Evolutionary conservation across 1,140 invertebrate species (phyloP).

Genomic region (Drosophila aff.): DNA sequence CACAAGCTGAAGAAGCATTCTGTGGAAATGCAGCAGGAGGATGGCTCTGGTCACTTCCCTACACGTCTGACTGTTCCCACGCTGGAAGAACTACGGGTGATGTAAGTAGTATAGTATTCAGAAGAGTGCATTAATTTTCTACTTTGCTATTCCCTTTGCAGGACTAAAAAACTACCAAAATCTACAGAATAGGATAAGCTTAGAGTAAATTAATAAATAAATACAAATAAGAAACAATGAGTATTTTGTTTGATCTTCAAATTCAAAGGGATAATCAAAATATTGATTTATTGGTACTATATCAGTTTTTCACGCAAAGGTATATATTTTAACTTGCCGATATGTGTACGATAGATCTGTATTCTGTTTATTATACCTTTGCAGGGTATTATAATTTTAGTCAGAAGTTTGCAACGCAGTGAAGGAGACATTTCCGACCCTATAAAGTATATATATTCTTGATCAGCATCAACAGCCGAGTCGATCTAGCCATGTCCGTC

Average conservation of each 20-base stretch:
- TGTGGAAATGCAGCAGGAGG: conserved; percentile 73
- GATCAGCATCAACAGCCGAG: no score
- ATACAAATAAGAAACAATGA: background rate
- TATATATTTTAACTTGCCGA: no score
- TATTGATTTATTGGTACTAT: background rate
- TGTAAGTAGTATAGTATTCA: conserved; percentile 32
- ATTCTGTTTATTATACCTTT: no score
- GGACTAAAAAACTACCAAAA: conserved; percentile 63
- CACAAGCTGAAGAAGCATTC: conserved; percentile 86
- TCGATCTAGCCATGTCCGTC: no score
- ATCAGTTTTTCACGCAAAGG: no score
- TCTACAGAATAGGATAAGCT: conserved; percentile 1
- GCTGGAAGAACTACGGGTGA: conserved; percentile 56
- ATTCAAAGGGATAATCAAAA: background rate
- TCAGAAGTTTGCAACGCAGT: no score
- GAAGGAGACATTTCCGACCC: no score
- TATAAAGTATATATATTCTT: no score
- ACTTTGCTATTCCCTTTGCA: conserved; percentile 2
- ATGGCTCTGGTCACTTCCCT: conserved; percentile 5
- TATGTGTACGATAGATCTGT: no score
- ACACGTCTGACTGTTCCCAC: conserved; percentile 58
- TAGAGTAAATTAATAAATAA: background rate
- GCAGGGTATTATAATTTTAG: no score
- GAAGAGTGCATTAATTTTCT: background rate
- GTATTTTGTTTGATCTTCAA: background rate